Evolutionary conservation across 1,140 invertebrate species (phyloP).

Genomic region (Trachymyrmex septentrionalis): DNA sequence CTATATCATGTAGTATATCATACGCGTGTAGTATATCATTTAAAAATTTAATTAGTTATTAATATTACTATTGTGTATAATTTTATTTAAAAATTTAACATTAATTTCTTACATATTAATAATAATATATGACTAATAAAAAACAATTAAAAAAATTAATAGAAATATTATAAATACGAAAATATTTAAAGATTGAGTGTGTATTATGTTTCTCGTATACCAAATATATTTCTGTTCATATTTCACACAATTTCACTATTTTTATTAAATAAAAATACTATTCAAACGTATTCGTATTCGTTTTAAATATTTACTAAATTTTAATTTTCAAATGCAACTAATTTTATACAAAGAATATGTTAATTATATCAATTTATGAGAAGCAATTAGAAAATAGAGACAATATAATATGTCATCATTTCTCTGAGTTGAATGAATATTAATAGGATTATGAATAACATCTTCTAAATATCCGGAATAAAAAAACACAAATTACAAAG

Average conservation of each 20-base stretch:
- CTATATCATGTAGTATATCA: no score
- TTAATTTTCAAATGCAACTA: background rate
- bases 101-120: background rate
- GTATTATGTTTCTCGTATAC: background rate
- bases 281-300: background rate
- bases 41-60: background rate
- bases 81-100: no score
- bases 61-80: no score
- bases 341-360: background rate
- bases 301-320: background rate
- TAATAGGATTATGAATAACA: background rate
- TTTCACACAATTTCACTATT: background rate
- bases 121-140: background rate
- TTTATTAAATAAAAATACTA: background rate
- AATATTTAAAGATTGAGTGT: background rate
- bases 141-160: constrained; percentile 1
- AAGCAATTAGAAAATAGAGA: background rate
- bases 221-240: background rate
- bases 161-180: background rate
- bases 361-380: background rate
- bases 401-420: background rate
- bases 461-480: constrained; percentile 1
- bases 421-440: background rate
- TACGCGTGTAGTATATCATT: no score
- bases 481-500: constrained; percentile 17